Evolutionary conservation across 2,113 vertebrate species (phyloP).

Genomic region (Callipepla californica): DNA sequence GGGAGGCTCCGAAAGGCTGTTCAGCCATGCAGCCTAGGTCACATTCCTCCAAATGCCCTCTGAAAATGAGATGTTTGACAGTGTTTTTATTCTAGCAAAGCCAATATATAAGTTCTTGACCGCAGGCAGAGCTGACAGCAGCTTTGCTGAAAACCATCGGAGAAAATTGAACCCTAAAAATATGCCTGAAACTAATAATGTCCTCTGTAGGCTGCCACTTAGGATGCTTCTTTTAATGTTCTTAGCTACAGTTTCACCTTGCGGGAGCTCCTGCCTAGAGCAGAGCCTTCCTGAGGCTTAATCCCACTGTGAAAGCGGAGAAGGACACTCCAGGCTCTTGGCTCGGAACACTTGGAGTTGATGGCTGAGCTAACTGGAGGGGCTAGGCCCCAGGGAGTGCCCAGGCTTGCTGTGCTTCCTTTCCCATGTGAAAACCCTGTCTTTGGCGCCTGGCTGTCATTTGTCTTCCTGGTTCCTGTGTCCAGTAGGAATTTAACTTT

Average conservation of each 20-base stretch:
- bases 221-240: not conserved
- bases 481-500: not conserved
- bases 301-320: not conserved
- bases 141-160: not conserved
- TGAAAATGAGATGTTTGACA: not conserved
- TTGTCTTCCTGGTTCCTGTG: not conserved
- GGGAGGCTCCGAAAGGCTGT: not conserved
- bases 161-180: not conserved
- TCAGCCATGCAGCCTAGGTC: accelerated
- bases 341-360: not conserved
- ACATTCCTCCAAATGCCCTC: not conserved
- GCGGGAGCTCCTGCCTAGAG: not conserved
- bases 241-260: not conserved
- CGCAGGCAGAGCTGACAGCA: conserved; percentile 7
- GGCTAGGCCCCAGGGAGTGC: not conserved
- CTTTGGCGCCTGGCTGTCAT: not conserved
- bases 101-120: not conserved
- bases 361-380: not conserved
- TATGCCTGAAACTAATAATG: not conserved
- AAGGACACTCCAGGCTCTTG: not conserved
- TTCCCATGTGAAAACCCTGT: not conserved
- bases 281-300: not conserved
- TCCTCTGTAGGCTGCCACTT: not conserved
- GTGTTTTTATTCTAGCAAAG: not conserved
- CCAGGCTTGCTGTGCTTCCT: not conserved